These are phyloP conservation scores for Mesembrinibis cayennensis DNA, from an alignment of 2,113 vertebrate genomes.

Conservation along the genomic window DNA sequence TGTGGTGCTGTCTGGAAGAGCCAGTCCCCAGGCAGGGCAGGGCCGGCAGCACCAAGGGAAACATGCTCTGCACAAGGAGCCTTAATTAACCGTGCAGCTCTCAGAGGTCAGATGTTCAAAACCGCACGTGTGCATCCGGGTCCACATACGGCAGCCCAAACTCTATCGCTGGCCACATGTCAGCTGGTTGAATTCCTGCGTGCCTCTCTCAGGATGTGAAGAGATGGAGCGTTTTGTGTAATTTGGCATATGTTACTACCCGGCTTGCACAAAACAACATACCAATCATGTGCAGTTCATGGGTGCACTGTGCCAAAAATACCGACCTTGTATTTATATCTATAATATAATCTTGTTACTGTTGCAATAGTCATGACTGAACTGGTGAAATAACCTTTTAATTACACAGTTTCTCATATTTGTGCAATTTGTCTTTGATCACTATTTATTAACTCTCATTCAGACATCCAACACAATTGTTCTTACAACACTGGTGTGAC, in stretches of 20 bases:
- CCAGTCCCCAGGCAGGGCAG: not conserved
- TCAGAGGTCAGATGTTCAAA: not conserved
- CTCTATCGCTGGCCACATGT: rapidly evolving
- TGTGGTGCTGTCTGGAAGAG: not conserved
- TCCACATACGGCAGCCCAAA: not conserved
- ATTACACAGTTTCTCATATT: not conserved
- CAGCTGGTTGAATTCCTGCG: not conserved
- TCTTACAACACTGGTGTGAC: not conserved
- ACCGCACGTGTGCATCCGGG: rapidly evolving
- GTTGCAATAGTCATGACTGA: not conserved
- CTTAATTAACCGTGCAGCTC: not conserved
- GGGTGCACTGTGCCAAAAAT: not conserved
- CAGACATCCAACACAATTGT: not conserved
- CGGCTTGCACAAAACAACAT: not conserved
- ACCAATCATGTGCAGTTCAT: not conserved
- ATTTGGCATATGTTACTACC: not conserved
- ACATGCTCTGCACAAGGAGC: not conserved
- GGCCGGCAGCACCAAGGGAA: not conserved
- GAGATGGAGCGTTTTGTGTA: not conserved
- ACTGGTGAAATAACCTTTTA: not conserved
- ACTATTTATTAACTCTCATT: not conserved
- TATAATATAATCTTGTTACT: not conserved
- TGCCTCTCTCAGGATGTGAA: not conserved
- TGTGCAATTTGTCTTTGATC: not conserved
- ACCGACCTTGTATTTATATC: not conserved